Conservation (phyloP, 2,797 vertebrate species). For the Cygnus olor region DNA sequence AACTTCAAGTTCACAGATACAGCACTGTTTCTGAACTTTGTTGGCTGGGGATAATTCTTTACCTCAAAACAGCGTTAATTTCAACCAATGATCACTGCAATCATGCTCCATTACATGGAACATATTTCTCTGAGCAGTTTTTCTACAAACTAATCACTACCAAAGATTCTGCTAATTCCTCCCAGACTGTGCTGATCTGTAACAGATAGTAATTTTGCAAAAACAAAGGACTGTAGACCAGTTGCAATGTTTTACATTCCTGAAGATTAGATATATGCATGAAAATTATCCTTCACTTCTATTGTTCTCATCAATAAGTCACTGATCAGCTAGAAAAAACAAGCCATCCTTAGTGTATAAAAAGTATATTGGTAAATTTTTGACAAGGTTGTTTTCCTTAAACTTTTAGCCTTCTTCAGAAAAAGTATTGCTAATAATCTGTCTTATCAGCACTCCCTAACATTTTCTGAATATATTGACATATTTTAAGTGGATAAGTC, state of each 20-base stretch:
- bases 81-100: fast-evolving
- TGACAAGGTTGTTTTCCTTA: neutral
- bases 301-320: neutral
- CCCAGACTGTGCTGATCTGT: neutral
- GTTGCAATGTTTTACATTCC: fast-evolving
- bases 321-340: neutral
- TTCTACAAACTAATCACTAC: neutral
- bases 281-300: neutral
- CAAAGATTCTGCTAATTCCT: neutral
- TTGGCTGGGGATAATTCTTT: neutral
- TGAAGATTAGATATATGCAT: neutral
- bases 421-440: neutral
- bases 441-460: neutral
- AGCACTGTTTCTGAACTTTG: neutral
- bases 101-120: neutral
- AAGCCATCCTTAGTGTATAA: neutral
- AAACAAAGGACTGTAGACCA: neutral
- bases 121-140: neutral
- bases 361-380: neutral
- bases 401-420: neutral
- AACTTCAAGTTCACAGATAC: neutral
- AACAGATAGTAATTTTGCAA: neutral
- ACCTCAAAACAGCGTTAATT: neutral
- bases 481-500: neutral
- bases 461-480: neutral